Evolutionary conservation across 2,888 invertebrate species (phyloP), one percentile per base, ranked within the genome.

Genomic region (Rugalucina vietnamica): DNA sequence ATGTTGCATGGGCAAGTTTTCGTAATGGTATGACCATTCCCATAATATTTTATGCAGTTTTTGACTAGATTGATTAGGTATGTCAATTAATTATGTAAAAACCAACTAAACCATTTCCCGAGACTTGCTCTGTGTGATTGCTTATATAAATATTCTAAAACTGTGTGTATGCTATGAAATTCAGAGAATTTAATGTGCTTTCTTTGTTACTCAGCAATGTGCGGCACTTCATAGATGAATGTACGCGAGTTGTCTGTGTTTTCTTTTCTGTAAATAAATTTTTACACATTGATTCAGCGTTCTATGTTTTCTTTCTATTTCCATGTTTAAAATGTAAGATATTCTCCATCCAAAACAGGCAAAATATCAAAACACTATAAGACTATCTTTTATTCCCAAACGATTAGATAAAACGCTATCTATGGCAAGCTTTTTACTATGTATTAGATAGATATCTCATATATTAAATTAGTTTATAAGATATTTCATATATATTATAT

Each of bases 251-350:
- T 65, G 65, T 65, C 65, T 65, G 34, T 14, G 34, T 34, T 65
- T n/a, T n/a, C n/a, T 65, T 43, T 65, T 65, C 65, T 65, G 65
- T 65, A 65, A 65, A 65, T 65, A 65, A 32, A 65, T 65, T 65
- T 65, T 65, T 65, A 65, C 65, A 65, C 65, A 65, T 65, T 65
- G 65, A 1, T 32, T n/a, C n/a, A 65, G 34, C 21, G 32, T 32
- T 27, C 34, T 34, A 18, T 65, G 32, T 32, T 18, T 65, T 34
- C 4, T 60, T 60, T 54, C 54, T 54, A 43, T 43, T 18, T 18
- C 43, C n/a, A n/a, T n/a, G n/a, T n/a, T n/a, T n/a, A n/a, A n/a
- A n/a, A n/a, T n/a, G n/a, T n/a, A n/a, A n/a, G n/a, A n/a, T n/a
- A n/a, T n/a, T n/a, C n/a, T n/a, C n/a, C n/a, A n/a, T n/a, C n/a